Percentiles rank a stretch among this genome's conserved stretches.
Conservation (phyloP, 2,888 invertebrate genomes). For the Leptodirus hochenwartii region DNA sequence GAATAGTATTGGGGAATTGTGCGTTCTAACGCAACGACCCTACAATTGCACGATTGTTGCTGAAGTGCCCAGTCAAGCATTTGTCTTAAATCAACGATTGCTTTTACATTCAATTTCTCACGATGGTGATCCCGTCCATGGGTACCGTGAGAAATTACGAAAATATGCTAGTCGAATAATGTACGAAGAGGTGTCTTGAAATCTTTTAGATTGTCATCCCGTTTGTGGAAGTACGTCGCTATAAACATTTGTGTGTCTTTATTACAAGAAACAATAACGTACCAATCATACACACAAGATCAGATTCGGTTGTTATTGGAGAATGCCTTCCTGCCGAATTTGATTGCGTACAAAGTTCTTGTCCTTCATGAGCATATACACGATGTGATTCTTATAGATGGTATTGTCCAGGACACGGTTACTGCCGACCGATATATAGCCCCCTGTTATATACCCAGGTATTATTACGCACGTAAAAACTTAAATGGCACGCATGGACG, state of each 20-base stretch:
- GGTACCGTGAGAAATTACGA: no score
- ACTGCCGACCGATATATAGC: slow-evolving; percentile 35
- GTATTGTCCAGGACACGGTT: slow-evolving; percentile 33
- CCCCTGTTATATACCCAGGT: slow-evolving; percentile 38
- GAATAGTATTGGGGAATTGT: slow-evolving; percentile 39
- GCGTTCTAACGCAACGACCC: slow-evolving; percentile 35
- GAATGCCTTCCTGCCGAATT: slow-evolving; percentile 34
- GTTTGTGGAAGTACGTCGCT: slow-evolving; percentile 43
- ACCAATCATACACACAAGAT: slow-evolving; percentile 34
- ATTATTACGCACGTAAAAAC: no score
- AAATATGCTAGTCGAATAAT: no score
- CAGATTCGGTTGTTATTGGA: slow-evolving; percentile 36
- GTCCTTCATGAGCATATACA: slow-evolving; percentile 35
- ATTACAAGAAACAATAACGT: slow-evolving; percentile 32
- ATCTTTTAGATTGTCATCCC: slow-evolving; percentile 32
- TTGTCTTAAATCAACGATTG: slow-evolving; percentile 26
- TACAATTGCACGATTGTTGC: slow-evolving; percentile 37
- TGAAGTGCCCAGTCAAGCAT: slow-evolving; percentile 37
- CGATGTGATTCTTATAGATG: slow-evolving; percentile 37
- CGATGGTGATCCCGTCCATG: slow-evolving; percentile 8
- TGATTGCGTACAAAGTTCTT: slow-evolving; percentile 32
- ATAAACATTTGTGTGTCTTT: slow-evolving; percentile 35
- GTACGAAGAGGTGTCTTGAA: no score
- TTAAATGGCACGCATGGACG: no score
- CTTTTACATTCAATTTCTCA: slow-evolving; percentile 25